A percentile compares a stretch with the other conserved stretches of the same genome.
Conservation (phyloP, 2,888 invertebrate genomes). For the Chesias legatella region DNA sequence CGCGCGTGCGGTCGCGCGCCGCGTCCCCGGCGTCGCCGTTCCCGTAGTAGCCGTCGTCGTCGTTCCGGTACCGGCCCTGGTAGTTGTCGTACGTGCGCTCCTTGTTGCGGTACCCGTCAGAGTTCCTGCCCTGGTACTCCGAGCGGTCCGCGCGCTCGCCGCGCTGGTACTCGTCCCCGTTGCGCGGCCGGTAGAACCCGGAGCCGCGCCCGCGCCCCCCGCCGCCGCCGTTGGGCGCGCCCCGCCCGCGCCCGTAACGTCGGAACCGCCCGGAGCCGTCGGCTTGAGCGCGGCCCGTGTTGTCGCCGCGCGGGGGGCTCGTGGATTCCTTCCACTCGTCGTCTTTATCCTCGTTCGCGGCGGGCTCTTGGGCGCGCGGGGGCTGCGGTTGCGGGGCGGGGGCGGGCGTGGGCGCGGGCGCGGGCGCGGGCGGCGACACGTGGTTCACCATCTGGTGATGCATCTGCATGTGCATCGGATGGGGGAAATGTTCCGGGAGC, state of each 20-base stretch:
- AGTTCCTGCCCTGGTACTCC: conserved; percentile 59
- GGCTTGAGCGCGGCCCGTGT: conserved; percentile 60
- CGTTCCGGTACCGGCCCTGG: conserved; percentile 53
- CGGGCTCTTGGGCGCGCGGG: conserved; percentile 37
- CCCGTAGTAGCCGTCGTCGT: conserved; percentile 61
- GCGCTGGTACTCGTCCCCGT: conserved; percentile 43
- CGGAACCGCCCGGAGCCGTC: conserved; percentile 64
- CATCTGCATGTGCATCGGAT: conserved; percentile 25
- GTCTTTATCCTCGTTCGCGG: conserved; percentile 49
- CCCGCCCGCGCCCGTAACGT: conserved; percentile 57
- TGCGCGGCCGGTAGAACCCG: conserved; percentile 56
- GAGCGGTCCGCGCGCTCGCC: conserved; percentile 58
- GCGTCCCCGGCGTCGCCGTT: conserved; percentile 65
- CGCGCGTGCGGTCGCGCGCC: conserved; percentile 60
- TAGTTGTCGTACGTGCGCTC: conserved; percentile 34
- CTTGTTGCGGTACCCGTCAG: conserved; percentile 45
- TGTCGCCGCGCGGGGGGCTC: conserved; percentile 62
- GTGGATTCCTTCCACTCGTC: conserved; percentile 57
- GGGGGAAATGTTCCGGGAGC: conserved; percentile 63
- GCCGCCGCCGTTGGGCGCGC: conserved; percentile 67
- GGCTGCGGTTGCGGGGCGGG: conserved; percentile 49
- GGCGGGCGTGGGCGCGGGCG: conserved; percentile 71
- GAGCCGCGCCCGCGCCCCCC: conserved; percentile 53
- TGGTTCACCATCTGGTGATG: conserved; percentile 22
- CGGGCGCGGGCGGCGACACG: conserved; percentile 51